phyloP scores from a whole-genome alignment of 2,888 invertebrate genomes.

The Lordiphosa fenestrarum region DNA sequence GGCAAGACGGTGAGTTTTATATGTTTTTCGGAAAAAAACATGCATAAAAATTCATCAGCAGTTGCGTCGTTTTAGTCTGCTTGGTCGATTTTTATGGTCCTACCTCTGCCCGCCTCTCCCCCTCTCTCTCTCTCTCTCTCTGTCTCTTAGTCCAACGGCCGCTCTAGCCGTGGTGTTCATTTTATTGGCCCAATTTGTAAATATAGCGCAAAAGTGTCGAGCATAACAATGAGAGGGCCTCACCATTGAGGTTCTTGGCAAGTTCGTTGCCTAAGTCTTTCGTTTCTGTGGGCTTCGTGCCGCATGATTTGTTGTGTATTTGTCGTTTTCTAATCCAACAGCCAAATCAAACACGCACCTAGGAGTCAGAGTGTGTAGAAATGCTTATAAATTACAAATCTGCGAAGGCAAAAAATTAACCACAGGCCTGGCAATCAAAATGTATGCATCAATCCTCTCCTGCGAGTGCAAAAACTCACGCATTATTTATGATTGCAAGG shows the following conservation, averaged over 20 bases:
- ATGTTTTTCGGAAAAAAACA: conserved; percentile 68
- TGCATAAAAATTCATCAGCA: conserved; percentile 72
- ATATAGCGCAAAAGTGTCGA: conserved; percentile 68
- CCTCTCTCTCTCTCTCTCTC: no score
- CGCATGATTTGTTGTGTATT: conserved; percentile 74
- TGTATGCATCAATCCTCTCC: conserved; percentile 56
- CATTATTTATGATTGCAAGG: conserved; percentile 77
- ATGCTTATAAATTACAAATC: conserved; percentile 65
- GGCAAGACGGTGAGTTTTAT: conserved; percentile 44
- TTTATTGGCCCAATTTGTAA: conserved; percentile 74
- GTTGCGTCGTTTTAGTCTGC: conserved; percentile 55
- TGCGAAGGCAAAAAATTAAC: conserved; percentile 19
- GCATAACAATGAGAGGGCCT: conserved; percentile 61
- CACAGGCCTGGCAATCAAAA: conserved; percentile 43
- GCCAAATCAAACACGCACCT: conserved; percentile 70
- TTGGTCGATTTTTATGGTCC: conserved; percentile 57
- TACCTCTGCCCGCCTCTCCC: conserved; percentile 24
- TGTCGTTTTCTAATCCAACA: conserved; percentile 61
- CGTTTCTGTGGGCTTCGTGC: conserved; percentile 54
- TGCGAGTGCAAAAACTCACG: conserved; percentile 57
- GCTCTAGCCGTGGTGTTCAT: conserved; percentile 54
- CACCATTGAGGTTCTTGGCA: conserved; percentile 35
- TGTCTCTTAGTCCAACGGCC: no score
- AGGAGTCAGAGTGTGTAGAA: conserved; percentile 57
- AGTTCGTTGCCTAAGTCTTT: conserved; percentile 63